Conservation (phyloP, 1,140 invertebrate species). For the Brachionus manjavacas region DNA sequence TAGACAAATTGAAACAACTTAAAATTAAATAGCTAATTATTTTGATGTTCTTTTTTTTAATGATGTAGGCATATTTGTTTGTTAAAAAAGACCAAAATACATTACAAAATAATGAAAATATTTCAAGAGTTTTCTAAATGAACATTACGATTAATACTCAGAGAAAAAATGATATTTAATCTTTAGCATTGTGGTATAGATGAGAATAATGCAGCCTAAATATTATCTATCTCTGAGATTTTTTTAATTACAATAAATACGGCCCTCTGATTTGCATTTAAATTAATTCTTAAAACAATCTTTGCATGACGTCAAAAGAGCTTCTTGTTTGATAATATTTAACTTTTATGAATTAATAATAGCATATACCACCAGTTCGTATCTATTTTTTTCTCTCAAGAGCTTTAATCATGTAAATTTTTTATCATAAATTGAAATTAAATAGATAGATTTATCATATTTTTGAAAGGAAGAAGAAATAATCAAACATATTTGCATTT, state of each 20-base stretch:
- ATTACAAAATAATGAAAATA: background rate
- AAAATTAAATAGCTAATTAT: background rate
- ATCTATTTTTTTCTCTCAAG: background rate
- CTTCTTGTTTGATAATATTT: background rate
- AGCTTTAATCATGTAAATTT: background rate
- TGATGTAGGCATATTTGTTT: background rate
- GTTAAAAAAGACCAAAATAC: background rate
- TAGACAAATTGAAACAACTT: background rate
- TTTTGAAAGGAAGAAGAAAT: background rate
- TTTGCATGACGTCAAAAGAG: background rate
- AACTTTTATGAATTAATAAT: background rate
- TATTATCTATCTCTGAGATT: background rate
- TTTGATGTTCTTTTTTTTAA: background rate
- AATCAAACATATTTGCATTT: background rate
- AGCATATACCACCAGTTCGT: background rate
- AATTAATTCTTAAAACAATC: conserved; percentile 31
- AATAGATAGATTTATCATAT: conserved; percentile 26
- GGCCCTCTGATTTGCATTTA: conserved; percentile 11
- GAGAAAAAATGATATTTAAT: background rate
- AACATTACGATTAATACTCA: background rate
- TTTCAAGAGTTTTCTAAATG: background rate
- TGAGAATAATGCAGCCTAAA: background rate
- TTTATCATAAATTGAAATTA: conserved; percentile 16
- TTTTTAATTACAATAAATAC: background rate
- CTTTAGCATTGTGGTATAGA: background rate